These are phyloP conservation scores for Lymantria dispar DNA, from an alignment of 2,888 invertebrate genomes.

Conservation along the genomic window DNA sequence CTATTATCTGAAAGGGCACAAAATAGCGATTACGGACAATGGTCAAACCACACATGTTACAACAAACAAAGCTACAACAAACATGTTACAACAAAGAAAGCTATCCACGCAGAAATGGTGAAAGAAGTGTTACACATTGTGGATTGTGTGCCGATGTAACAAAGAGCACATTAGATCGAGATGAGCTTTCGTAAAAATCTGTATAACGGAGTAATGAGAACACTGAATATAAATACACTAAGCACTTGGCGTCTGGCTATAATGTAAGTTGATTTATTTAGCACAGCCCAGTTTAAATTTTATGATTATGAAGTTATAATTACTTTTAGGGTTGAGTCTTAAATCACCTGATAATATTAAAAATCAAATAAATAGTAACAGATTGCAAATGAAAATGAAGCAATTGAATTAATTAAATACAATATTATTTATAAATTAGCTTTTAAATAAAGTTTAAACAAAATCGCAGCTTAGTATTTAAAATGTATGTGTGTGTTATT, in stretches of 20 bases:
- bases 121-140: conserved; percentile 45
- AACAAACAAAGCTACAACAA: conserved; percentile 53
- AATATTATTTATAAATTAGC: too few species aligned
- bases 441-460: too few species aligned
- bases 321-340: too few species aligned
- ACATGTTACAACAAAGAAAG: conserved; percentile 52
- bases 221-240: conserved; percentile 19
- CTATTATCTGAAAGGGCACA: conserved; percentile 41
- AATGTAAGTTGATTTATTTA: conserved; percentile 4
- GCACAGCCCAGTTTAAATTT: background rate
- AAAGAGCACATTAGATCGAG: conserved; percentile 51
- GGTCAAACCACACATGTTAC: conserved; percentile 47
- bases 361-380: too few species aligned
- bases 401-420: too few species aligned
- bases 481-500: too few species aligned
- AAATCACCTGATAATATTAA: too few species aligned
- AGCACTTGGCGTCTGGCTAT: conserved; percentile 11
- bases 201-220: conserved; percentile 32
- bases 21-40: conserved; percentile 45
- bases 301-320: background rate
- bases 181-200: conserved; percentile 42
- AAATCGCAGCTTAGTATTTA: too few species aligned
- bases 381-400: too few species aligned
- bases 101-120: conserved; percentile 42
- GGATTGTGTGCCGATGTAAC: conserved; percentile 37